Base-by-base conservation (phyloP, 2,797 vertebrate species). In the Pyrrhura leucotis region DNA sequence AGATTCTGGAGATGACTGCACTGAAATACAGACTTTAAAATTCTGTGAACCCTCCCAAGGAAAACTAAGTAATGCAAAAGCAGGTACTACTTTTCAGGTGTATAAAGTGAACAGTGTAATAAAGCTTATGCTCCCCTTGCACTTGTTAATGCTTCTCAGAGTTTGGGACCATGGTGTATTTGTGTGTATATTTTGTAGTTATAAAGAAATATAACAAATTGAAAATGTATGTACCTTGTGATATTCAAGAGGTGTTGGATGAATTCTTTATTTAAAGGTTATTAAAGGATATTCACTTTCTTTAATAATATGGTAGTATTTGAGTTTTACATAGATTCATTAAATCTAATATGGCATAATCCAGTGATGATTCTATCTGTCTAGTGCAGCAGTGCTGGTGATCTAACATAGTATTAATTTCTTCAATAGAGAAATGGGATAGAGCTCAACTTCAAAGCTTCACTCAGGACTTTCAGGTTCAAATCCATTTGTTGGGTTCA, bases 1-100 rank as follows among this genome's bases (percentile, higher is more conserved):
- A 79, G 80, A 93, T 86, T 97, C 94, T 77, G 93, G 50, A 82
- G 90, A 87, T 85, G 86, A 85, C 26, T 65, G 33, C 44, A 40
- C 13, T 82, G 92, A 91, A 89, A 77, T n/a, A 40, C 61, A 77
- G 14, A 59, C 26, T 14, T 65, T 0, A 0, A 76, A 54, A 66
- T 87, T 85, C 31, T 79, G 19, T 93, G 93, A 72, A 68, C 12
- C 17, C 87, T 79, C 59, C 66, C 69, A 71, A 56, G 79, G 29
- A 80, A 53, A 86, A 48, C 19, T 5, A 87, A 54, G 35, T 83
- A 53, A 83, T 85, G 31, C 58, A 51, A 91, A 90, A 88, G 25
- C 85, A 90, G 69, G 31, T 94, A 82, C 71, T 76, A 13, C 37
- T 72, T 65, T 89, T 89, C 59, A 88, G 33, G n/a, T 93, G 48